Evolutionary conservation across 2,888 invertebrate genomes (phyloP), one percentile per base, ranked within the genome.

Genomic region (Erebia palarica): DNA sequence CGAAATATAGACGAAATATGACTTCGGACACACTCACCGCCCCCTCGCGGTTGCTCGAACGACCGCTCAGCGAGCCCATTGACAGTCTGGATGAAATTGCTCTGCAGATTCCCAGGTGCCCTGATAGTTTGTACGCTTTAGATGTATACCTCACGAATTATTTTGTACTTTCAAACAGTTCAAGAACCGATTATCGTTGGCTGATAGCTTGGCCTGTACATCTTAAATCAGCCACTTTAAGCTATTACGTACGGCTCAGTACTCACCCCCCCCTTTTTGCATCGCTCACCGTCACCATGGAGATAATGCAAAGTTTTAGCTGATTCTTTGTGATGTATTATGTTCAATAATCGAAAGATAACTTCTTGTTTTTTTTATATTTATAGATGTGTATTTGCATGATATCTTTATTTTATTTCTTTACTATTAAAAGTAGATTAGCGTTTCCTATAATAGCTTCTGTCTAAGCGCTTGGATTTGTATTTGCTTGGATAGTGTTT

Each of bases 81-180:
- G 98, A 98, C 94, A 97, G 97, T 86, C 94, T 98, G 86, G 98
- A 98, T 90, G 97, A 98, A 92, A 97, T 98, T 88, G 97, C 97
- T 76, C 95, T 97, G 82, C 97, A 97, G 89, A 98, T 98, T 92
- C 98, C 98, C 91, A 98, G 98, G 98, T 98, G 89, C 81, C 82
- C 79, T 78, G 73, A 78, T 78, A 76, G 70, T 75, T 76, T 51
- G 47, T 69, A 73, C 70, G 78, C 79, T 81, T 80, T 82, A 80
- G 79, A 80, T 82, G 80, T 81, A 61, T 76, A 69, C n/a, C 18
- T 57, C 42, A 53, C 27, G 9, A 53, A 10, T 27, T 51, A 27
- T 53, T 51, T 65, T 42, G 53, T 42, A 10, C 27, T 49, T 21
- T 2, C 13, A 47, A 18, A 49, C 21, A 5, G 16, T 63, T 18